Conservation (phyloP, 2,888 invertebrate species). For the Pseudolycoriella hygida region DNA sequence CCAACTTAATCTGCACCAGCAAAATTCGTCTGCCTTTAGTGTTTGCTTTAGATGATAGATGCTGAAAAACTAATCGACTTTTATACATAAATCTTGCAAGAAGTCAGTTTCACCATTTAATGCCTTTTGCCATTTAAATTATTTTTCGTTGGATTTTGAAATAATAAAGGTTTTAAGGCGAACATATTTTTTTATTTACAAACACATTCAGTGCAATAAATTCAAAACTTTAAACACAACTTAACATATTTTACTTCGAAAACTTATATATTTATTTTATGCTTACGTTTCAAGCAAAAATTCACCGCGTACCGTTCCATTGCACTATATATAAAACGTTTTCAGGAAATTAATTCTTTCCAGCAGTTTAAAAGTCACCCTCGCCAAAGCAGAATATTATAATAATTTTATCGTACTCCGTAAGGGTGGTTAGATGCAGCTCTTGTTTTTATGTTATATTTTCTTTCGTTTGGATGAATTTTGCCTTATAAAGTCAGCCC, state of each 20-base stretch:
- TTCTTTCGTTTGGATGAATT: neutral
- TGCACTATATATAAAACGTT: neutral
- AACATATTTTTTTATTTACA: no score
- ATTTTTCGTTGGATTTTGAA: no score
- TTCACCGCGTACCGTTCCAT: no score
- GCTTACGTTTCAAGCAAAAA: neutral
- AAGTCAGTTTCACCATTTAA: no score
- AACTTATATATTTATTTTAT: neutral
- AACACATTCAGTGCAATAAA: no score
- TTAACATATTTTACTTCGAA: neutral
- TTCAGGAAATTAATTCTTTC: slow-evolving; percentile 4
- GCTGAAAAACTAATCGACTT: no score
- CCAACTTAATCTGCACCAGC: no score
- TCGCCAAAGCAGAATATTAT: slow-evolving; percentile 2
- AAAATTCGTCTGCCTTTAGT: no score
- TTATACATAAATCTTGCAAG: no score
- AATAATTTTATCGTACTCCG: neutral
- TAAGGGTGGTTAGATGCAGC: slow-evolving; percentile 1
- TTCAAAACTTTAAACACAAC: neutral
- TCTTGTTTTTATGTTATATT: slow-evolving; percentile 1
- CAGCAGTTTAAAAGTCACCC: slow-evolving; percentile 4
- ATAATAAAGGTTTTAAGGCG: no score
- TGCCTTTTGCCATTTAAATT: no score
- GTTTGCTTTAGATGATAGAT: no score
- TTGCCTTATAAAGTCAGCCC: neutral